A percentile compares a stretch with the other conserved stretches of the same genome.
These are phyloP conservation scores for Dermatemys mawii DNA, from an alignment of 2,113 vertebrate species.

Conservation along the genomic window DNA sequence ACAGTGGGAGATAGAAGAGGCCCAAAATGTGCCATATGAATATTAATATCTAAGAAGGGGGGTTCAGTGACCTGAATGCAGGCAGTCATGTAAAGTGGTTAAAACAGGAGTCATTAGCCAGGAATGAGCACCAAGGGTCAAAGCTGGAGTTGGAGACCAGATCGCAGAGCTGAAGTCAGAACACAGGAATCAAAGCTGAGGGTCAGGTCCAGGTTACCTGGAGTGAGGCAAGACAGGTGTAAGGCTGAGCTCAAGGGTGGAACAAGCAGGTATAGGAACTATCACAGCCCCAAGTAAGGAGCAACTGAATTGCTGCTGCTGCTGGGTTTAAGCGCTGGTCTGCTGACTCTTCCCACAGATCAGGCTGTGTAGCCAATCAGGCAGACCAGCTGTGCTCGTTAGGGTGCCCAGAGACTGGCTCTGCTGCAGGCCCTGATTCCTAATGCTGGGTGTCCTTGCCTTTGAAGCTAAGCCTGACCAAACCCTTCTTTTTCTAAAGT, in stretches of 20 bases:
- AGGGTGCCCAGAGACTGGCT: neutral
- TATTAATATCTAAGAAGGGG: neutral
- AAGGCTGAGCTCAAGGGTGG: neutral
- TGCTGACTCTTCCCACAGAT: neutral
- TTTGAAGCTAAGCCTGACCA: neutral
- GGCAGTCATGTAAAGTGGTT: neutral
- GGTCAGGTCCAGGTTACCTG: neutral
- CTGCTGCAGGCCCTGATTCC: neutral
- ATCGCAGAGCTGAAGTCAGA: neutral
- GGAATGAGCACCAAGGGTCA: neutral
- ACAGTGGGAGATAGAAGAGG: neutral
- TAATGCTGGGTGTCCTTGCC: neutral
- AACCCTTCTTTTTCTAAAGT: neutral
- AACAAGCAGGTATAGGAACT: neutral
- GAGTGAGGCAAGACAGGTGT: too few relatives aligned
- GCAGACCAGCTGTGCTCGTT: neutral
- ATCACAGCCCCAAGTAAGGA: too few relatives aligned
- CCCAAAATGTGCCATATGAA: neutral
- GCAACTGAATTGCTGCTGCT: too few relatives aligned
- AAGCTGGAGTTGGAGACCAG: neutral
- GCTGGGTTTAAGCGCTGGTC: too few relatives aligned
- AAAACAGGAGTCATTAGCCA: neutral
- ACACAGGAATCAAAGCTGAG: neutral
- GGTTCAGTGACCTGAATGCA: neutral
- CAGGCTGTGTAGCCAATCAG: neutral